Evolutionary conservation across 2,113 vertebrate genomes (phyloP).

Genomic region (Heliornis fulica): DNA sequence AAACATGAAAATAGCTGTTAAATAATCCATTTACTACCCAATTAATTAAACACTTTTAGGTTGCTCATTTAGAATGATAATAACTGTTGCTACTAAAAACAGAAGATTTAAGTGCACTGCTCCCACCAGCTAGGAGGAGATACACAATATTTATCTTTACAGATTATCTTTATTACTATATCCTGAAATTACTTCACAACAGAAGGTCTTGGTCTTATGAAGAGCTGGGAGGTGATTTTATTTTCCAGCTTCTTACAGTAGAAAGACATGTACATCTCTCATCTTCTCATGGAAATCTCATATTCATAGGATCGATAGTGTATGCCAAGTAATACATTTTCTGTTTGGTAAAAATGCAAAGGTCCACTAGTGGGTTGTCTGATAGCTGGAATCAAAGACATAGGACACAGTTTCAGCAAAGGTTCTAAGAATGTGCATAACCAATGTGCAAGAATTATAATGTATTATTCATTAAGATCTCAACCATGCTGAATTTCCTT

Average conservation of each 20-base stretch:
- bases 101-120: background rate
- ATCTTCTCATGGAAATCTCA: background rate
- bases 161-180: background rate
- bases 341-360: background rate
- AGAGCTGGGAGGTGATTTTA: background rate
- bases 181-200: background rate
- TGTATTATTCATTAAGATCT: background rate
- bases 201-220: background rate
- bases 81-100: background rate
- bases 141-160: background rate
- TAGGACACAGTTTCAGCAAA: background rate
- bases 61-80: background rate
- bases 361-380: background rate
- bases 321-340: background rate
- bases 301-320: background rate
- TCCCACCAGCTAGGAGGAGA: background rate
- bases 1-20: background rate
- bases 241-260: background rate
- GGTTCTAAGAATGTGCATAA: background rate
- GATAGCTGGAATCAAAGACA: background rate
- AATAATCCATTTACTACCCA: background rate
- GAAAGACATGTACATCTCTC: background rate
- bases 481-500: background rate
- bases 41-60: background rate
- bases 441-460: background rate